Conservation (phyloP, 2,797 vertebrate genomes). For the Trachurus trachurus region DNA sequence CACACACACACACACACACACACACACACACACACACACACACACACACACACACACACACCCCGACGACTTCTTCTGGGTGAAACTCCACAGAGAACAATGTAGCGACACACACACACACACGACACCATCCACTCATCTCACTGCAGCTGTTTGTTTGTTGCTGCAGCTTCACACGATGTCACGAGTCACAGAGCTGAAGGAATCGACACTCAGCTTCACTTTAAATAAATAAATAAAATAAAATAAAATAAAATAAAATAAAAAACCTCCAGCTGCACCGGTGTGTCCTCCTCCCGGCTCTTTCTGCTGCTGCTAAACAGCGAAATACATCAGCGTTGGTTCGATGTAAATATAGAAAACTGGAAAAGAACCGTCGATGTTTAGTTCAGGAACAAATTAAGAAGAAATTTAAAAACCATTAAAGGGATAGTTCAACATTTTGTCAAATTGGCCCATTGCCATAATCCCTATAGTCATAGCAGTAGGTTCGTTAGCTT, state of each 20-base stretch:
- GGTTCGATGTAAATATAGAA: neutral
- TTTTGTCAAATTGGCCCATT: too few relatives aligned
- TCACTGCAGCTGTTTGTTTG: constrained; percentile 36
- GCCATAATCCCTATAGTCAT: too few relatives aligned
- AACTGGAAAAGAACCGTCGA: neutral
- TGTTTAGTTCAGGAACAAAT: neutral
- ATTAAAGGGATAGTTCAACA: too few relatives aligned
- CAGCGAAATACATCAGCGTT: neutral
- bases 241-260: too few relatives aligned
- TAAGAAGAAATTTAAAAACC: neutral
- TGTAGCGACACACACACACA: constrained; percentile 70
- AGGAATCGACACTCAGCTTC: rapidly evolving
- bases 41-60: too few relatives aligned
- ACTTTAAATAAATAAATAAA: neutral
- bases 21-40: constrained; percentile 3
- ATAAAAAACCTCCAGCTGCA: neutral
- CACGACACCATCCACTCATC: constrained; percentile 29
- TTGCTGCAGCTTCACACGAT: constrained; percentile 33
- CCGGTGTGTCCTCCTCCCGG: neutral
- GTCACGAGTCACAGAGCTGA: constrained; percentile 2
- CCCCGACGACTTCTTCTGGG: constrained; percentile 2
- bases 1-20: too few relatives aligned
- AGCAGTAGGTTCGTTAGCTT: too few relatives aligned
- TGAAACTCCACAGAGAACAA: constrained; percentile 60
- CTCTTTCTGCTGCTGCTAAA: too few relatives aligned